Evolutionary conservation across 37 sponge, comb jelly and placozoan genomes (phyloP), one percentile per base, ranked within the genome.

Genomic region (Spongilla lacustris): DNA sequence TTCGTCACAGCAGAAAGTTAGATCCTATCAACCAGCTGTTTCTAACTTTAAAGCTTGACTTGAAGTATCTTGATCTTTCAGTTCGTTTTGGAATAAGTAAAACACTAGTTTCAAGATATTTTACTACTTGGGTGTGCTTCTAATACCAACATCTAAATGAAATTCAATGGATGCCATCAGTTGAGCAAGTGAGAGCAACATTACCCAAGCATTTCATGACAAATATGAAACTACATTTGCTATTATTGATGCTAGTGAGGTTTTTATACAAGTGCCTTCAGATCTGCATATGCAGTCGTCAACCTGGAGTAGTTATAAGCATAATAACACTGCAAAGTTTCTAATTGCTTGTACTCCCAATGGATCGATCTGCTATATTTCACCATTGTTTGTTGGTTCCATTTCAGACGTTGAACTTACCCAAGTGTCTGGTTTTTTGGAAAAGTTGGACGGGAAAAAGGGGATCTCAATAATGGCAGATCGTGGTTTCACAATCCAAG

Each of bases 241-340:
- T 28, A 90, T 84, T 69, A 90, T 90, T 80, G 90, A 90, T 90
- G 90, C 75, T 41, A 90, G 81, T 81, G 90, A 90, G 37, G 50
- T 84, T 11, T 85, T 80, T 68, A 77, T 85, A 23, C 38, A 90
- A 34, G 80, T 76, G 23, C 90, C 85, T 4, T 84, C 90, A 66
- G 80, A 84, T 35, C 78, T 86, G 26, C 68, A 84, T 68, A 73
- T 90, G 76, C 90, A 90, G 37, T 90, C 90, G 0, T 79, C 78
- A n/a, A 85, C 85, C 34, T 85, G 85, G 85, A 77, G 78, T 68
- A n/a, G 70, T 19, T 89, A 91, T 68, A 91, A 91, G 69, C 83
- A 86, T 74, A 87, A 91, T 66, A 91, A 86, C 68, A 91, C 91
- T 17, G 36, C 33, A 2, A 91, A 91, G 33, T 82, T 81, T 71